These are phyloP conservation scores for Drosophila histrio DNA, from an alignment of 2,888 invertebrate genomes.

Conservation along the genomic window DNA sequence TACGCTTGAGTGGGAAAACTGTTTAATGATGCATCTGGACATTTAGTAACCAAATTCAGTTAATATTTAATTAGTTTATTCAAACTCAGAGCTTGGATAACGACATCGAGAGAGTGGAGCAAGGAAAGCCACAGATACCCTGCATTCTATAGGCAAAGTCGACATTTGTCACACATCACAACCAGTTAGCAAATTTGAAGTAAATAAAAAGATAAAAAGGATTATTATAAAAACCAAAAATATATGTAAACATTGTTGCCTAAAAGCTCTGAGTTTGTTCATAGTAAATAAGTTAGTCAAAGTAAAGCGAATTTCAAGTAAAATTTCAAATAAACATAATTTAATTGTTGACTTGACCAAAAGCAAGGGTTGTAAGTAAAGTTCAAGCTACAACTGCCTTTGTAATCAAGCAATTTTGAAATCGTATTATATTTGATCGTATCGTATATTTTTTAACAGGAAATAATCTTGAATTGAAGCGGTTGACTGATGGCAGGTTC, in stretches of 20 bases:
- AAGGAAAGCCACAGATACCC: too few species aligned
- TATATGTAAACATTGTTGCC: background rate
- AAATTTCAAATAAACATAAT: background rate
- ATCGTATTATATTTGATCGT: too few species aligned
- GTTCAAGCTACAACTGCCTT: too few species aligned
- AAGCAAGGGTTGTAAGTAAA: too few species aligned
- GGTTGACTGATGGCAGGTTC: conserved; percentile 13
- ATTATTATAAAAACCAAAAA: background rate
- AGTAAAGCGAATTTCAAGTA: background rate
- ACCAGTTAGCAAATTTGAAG: too few species aligned
- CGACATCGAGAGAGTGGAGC: background rate
- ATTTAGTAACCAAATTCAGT: background rate
- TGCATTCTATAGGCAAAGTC: too few species aligned
- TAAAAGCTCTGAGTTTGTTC: too few species aligned
- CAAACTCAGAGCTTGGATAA: background rate
- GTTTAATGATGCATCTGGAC: conserved; percentile 11
- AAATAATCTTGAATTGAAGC: conserved; percentile 28
- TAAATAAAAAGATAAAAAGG: too few species aligned
- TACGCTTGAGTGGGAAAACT: conserved; percentile 13
- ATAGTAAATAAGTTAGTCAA: too few species aligned
- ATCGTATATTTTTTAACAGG: conserved; percentile 22
- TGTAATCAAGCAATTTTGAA: too few species aligned
- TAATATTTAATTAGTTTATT: conserved; percentile 3
- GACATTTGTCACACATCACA: too few species aligned
- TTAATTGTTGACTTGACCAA: background rate